Evolutionary conservation across 2,888 invertebrate genomes (phyloP).

Genomic region (Tetropium fuscum): DNA sequence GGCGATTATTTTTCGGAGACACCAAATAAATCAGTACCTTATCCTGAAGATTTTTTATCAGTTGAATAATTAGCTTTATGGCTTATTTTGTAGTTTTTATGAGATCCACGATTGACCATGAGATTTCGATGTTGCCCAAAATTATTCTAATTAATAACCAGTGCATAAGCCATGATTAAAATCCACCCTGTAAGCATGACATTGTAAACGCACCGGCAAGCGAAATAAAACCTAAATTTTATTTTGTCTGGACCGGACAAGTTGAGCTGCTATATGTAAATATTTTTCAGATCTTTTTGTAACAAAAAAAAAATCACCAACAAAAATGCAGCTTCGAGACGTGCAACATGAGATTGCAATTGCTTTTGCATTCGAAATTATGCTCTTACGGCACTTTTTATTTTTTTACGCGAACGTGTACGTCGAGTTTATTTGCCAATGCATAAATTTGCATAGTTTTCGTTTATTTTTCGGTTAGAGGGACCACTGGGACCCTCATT

Average conservation of each 20-base stretch:
- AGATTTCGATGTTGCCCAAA: too few relatives aligned
- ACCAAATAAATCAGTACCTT: too few relatives aligned
- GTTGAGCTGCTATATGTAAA: constrained; percentile 58
- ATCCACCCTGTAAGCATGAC: constrained; percentile 9
- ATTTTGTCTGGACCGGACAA: constrained; percentile 60
- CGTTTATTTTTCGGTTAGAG: constrained; percentile 33
- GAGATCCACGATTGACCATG: too few relatives aligned
- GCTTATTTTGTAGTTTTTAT: too few relatives aligned
- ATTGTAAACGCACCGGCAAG: constrained; percentile 10
- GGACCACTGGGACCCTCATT: constrained; percentile 33
- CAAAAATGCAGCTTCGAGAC: constrained; percentile 36
- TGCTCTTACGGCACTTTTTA: constrained; percentile 29
- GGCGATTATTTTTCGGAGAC: too few relatives aligned
- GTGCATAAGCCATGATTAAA: too few relatives aligned
- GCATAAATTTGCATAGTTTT: constrained; percentile 38
- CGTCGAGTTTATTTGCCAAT: constrained; percentile 34
- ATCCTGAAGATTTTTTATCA: too few relatives aligned
- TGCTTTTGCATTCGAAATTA: constrained; percentile 42
- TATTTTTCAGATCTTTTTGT: constrained; percentile 48
- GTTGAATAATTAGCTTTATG: too few relatives aligned
- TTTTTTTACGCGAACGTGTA: constrained; percentile 28
- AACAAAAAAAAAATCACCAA: constrained; percentile 37
- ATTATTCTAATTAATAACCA: too few relatives aligned
- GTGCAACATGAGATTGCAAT: constrained; percentile 51
- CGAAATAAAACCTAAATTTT: constrained; percentile 57